Base-by-base conservation (phyloP, 1,140 invertebrate species). In the Prorops nasuta region DNA sequence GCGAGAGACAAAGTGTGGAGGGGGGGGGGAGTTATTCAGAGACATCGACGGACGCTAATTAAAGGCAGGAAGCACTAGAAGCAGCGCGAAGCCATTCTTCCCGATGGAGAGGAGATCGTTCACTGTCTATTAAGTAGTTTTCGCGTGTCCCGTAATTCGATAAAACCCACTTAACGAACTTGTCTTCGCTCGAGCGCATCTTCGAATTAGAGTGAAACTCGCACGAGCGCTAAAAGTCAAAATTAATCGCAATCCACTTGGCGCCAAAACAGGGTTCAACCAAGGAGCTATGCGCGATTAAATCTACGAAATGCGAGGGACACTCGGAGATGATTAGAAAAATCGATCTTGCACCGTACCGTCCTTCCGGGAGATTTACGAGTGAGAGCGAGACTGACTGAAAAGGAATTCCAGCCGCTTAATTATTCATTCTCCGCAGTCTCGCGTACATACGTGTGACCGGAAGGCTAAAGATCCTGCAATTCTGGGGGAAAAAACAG, bases 131-230 rank as follows among this genome's bases (percentile, higher is more conserved):
- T 49, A 46, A 54, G 42, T 39, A 46, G 40, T 45, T 53, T 54
- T 50, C 51, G 28, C 43, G 32, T 48, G 46, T 34, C 19, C 43
- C 44, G 46, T 58, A 56, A 60, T 58, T 59, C 47, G 50, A 58
- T 58, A 53, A 59, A 54, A 17, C 39, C 28, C 41, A 46, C 18
- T 57, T 58, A 58, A 59, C 47, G 22, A 57, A 59, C 57, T 57
- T 54, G 34, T 49, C 56, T 39, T 31, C 54, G 38, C 24, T 44
- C 48, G 24, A 22, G 35, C 44, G 31, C 51, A 36, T 54, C 37
- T 36, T 39, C 9, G 32, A 46, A 58, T 50, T 50, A 54, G 52
- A 54, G 37, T 51, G 44, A 44, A 45, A 54, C 39, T 32, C 36
- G 49, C 39, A 36, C 21, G 16, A 44, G 35, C 51, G 21, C 31